phyloP scores from a whole-genome alignment of 2,888 invertebrate species.

The Luperina nickerlii region DNA sequence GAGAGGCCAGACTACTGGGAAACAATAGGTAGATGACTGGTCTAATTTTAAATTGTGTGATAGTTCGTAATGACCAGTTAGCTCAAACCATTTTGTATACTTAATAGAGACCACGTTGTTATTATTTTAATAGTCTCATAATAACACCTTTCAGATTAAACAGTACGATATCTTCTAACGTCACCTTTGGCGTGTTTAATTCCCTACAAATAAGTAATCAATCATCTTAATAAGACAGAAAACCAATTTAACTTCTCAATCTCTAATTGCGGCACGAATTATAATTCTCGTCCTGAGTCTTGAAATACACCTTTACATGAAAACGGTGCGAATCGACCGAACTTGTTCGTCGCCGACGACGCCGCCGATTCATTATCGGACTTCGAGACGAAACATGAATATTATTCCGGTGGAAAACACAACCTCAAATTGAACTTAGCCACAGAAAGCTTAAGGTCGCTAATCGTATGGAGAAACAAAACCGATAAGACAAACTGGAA shows the following conservation, averaged over 20 bases:
- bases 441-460: constrained; percentile 54
- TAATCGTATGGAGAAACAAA: constrained; percentile 62
- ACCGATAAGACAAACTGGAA: constrained; percentile 85
- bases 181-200: constrained; percentile 24
- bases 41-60: neutral
- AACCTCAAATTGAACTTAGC: constrained; percentile 66
- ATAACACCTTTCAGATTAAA: constrained; percentile 23
- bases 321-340: constrained; percentile 81
- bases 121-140: constrained; percentile 13
- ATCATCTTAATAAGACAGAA: constrained; percentile 62
- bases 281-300: constrained; percentile 68
- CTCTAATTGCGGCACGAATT: constrained; percentile 62
- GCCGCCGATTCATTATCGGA: constrained; percentile 87
- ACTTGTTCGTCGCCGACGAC: constrained; percentile 83
- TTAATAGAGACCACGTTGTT: neutral
- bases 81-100: neutral
- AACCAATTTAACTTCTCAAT: constrained; percentile 57
- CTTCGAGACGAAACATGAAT: constrained; percentile 84
- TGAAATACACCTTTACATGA: constrained; percentile 74
- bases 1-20: neutral
- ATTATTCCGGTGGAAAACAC: constrained; percentile 71
- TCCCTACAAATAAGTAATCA: constrained; percentile 34
- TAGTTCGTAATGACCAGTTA: neutral
- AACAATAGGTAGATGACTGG: neutral
- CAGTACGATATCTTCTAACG: constrained; percentile 37